Conservation (phyloP, 2,113 vertebrate genomes). For the Hypocryptadius cinnamomeus region DNA sequence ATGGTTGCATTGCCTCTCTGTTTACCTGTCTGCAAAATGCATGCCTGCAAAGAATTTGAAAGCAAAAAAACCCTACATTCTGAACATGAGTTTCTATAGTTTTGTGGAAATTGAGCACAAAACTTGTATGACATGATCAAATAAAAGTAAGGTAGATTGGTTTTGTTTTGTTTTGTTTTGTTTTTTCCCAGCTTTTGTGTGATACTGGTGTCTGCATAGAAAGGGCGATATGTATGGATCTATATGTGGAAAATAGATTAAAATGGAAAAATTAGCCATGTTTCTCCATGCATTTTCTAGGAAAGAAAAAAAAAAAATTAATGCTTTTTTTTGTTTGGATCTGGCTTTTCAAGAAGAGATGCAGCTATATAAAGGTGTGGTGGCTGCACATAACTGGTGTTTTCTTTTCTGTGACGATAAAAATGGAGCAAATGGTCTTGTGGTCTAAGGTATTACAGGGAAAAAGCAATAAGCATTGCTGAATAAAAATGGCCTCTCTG, state of each 20-base stretch:
- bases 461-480: neutral
- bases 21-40: neutral
- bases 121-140: neutral
- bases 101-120: neutral
- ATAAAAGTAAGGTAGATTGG: fast-evolving
- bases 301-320: neutral
- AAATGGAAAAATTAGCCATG: neutral
- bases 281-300: neutral
- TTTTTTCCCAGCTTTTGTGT: neutral
- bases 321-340: neutral
- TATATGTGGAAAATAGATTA: neutral
- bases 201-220: neutral
- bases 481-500: neutral
- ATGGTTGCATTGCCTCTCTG: neutral
- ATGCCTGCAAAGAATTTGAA: neutral
- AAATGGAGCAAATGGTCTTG: neutral
- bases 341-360: neutral
- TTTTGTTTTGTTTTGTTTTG: too few relatives aligned
- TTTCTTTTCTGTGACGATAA: neutral
- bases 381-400: neutral
- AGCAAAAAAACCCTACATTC: neutral
- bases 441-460: neutral
- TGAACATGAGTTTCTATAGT: neutral
- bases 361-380: neutral
- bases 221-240: neutral